Conservation (phyloP, 2,797 vertebrate genomes). For the Knipowitschia caucasica region DNA sequence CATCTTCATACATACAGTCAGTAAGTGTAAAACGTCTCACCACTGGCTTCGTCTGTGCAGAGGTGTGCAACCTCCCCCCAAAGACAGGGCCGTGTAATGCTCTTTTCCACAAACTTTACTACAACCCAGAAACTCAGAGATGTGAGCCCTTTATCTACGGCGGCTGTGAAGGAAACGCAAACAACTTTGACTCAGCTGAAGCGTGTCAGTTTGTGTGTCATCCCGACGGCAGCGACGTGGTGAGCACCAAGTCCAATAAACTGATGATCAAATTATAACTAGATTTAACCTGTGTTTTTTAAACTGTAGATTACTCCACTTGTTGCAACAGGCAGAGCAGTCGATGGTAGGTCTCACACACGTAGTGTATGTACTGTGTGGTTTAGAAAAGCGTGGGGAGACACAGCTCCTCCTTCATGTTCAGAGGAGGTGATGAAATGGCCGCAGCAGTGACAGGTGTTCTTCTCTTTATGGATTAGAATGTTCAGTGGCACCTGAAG, state of each 20-base stretch:
- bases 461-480: too few relatives aligned
- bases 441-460: too few relatives aligned
- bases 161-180: slow-evolving; percentile 80
- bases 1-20: background rate
- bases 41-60: slow-evolving; percentile 40
- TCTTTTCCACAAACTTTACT: slow-evolving; percentile 63
- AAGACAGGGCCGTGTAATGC: slow-evolving; percentile 70
- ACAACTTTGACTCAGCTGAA: slow-evolving; percentile 78
- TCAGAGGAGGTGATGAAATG: too few relatives aligned
- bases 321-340: background rate
- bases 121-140: slow-evolving; percentile 78
- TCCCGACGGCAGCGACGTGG: slow-evolving; percentile 67
- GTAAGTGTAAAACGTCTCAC: background rate
- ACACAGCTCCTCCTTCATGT: too few relatives aligned
- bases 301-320: background rate
- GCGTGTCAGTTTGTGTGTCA: slow-evolving; percentile 81
- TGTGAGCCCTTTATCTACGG: slow-evolving; percentile 79
- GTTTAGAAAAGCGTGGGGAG: background rate
- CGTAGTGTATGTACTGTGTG: background rate
- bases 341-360: background rate
- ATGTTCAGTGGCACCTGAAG: background rate
- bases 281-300: background rate
- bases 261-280: background rate
- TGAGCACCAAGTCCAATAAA: background rate
- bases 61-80: slow-evolving; percentile 62